These are phyloP conservation scores for Glossophaga mutica DNA, from an alignment of 2,797 vertebrate genomes.

Conservation along the genomic window DNA sequence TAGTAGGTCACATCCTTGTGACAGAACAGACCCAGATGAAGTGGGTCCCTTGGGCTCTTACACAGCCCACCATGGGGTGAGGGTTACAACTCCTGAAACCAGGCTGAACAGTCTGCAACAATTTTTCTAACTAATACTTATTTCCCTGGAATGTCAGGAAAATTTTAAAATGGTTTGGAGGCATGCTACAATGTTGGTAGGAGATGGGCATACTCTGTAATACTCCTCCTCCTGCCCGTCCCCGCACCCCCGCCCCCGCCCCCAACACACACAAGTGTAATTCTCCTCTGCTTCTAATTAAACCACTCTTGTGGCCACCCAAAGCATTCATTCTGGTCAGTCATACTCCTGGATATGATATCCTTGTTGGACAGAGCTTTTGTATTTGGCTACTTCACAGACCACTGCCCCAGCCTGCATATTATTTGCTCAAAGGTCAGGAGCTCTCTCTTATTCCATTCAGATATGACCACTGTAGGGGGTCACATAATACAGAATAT, in stretches of 20 bases:
- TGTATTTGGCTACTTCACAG: neutral
- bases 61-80: too few relatives aligned
- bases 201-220: neutral
- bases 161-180: neutral
- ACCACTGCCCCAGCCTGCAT: neutral
- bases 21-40: too few relatives aligned
- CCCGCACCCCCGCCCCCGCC: rapidly evolving
- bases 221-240: too few relatives aligned
- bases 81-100: too few relatives aligned
- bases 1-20: too few relatives aligned
- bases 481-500: neutral
- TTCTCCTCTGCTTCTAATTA: neutral
- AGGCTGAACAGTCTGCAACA: too few relatives aligned
- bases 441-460: neutral
- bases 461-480: neutral
- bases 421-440: neutral
- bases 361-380: neutral
- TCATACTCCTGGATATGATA: neutral
- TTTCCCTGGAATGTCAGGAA: neutral
- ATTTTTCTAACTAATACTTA: neutral
- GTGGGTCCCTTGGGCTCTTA: too few relatives aligned
- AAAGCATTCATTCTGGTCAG: neutral
- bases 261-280: neutral
- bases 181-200: neutral
- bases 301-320: neutral